Percentiles rank a stretch among this genome's conserved stretches.
phyloP scores from a whole-genome alignment of 2,113 vertebrate genomes.

The Alosa alosa region DNA sequence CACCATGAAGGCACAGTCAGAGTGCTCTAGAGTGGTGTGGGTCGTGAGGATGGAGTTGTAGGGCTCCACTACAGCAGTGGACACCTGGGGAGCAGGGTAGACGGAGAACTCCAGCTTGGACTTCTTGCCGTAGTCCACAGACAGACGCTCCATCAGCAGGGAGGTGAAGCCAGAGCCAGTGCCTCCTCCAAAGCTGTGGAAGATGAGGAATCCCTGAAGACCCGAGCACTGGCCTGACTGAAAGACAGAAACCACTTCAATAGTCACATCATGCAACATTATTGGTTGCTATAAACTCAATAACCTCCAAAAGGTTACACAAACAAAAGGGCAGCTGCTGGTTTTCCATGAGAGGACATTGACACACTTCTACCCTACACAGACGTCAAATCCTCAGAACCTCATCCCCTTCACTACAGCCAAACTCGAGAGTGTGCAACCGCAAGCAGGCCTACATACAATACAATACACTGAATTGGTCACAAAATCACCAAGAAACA shows the following conservation, averaged over 20 bases:
- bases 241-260: neutral
- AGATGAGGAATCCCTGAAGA: too few relatives aligned
- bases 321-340: too few relatives aligned
- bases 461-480: too few relatives aligned
- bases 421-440: too few relatives aligned
- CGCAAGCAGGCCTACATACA: too few relatives aligned
- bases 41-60: conserved; percentile 47
- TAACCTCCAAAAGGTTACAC: neutral
- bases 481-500: too few relatives aligned
- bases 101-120: conserved; percentile 91
- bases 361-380: too few relatives aligned
- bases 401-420: too few relatives aligned
- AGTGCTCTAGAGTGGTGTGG: conserved; percentile 75
- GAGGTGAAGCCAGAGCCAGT: conserved; percentile 77
- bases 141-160: conserved; percentile 90
- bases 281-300: too few relatives aligned
- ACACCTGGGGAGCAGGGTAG: conserved; percentile 78
- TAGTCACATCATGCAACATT: neutral
- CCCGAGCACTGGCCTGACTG: neutral
- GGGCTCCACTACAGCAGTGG: conserved; percentile 41
- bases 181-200: conserved; percentile 59
- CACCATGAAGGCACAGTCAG: conserved; percentile 79
- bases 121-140: conserved; percentile 87
- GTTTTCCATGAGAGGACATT: too few relatives aligned
- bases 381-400: too few relatives aligned